Evolutionary conservation across 2,888 invertebrate genomes (phyloP).

Genomic region (Pocota personata): DNA sequence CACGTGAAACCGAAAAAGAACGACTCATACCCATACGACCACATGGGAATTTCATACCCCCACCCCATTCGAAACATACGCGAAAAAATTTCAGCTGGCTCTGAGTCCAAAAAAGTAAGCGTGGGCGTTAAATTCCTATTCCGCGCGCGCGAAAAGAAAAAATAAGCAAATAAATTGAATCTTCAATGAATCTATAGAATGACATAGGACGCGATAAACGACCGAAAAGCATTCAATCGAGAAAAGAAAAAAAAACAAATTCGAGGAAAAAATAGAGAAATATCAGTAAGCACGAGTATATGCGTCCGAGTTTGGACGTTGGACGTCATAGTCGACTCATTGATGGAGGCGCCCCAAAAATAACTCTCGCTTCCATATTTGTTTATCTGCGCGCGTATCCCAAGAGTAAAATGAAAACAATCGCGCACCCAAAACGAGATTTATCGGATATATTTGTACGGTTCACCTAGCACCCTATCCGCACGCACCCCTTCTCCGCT

Average conservation of each 20-base stretch:
- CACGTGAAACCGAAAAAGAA: slow-evolving; percentile 16
- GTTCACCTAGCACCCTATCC: slow-evolving; percentile 5
- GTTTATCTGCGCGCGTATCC: slow-evolving; percentile 49
- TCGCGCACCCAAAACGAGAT: slow-evolving; percentile 20
- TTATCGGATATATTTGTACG: slow-evolving; percentile 4
- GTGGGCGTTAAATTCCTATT: slow-evolving; percentile 28
- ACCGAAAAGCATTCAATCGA: not conserved
- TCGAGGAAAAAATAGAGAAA: not conserved
- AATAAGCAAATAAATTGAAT: slow-evolving; percentile 8
- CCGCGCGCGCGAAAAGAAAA: not conserved
- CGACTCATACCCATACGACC: not conserved
- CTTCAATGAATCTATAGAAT: slow-evolving; percentile 46
- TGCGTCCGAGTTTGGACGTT: not conserved
- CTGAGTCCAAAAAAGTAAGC: slow-evolving; percentile 15
- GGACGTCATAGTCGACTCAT: slow-evolving; percentile 30
- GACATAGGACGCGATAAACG: slow-evolving; percentile 31
- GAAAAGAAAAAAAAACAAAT: not conserved
- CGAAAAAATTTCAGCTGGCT: not conserved
- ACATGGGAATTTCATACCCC: not conserved
- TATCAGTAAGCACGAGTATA: not conserved
- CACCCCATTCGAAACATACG: slow-evolving; percentile 16
- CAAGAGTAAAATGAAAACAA: slow-evolving; percentile 18
- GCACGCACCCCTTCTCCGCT: not conserved
- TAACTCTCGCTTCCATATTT: slow-evolving; percentile 51
- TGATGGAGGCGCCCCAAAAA: slow-evolving; percentile 38